Evolutionary conservation across 2,797 vertebrate genomes (phyloP), one percentile per base, ranked within the genome.

Genomic region (Etheostoma nigrum): DNA sequence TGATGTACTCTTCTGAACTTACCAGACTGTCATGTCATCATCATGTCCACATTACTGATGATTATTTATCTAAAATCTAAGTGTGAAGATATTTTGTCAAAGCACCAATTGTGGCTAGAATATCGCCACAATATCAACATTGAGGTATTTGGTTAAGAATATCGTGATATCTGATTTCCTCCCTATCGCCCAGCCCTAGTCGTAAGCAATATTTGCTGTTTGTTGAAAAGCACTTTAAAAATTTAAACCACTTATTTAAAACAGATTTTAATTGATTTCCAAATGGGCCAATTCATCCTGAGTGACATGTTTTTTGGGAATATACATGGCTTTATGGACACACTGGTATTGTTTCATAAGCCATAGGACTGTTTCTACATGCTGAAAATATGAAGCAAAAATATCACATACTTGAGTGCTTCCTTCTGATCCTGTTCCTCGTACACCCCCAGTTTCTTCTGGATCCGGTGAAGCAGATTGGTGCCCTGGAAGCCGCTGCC

Each of bases 401-500:
- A 40, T 0, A 2, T 23, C 1, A 44, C 78, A 2, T 87, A 99
- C 98, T 95, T 92, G 78, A 99, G 94, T 0, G 96, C 97, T 6
- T 96, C 94, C 84, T 94, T 69, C 92, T 99, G 98, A 78, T 99
- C 98, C 82, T 95, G 95, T 78, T 98, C 97, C 83, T 99, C 97
- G 42, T 95, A 88, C 48, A 92, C n/a, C 12, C 97, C 98, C 92
- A 99, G 93, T 57, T 84, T 96, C 81, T 93, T 95, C 83, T 95
- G 96, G 69, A 99, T 94, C 36, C 96, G 95, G 1, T 99, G 97
- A 72, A 99, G 93, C 9, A 99, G 89, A 81, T 97, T 97, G 65
- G 98, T 97, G 0, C 98, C 98, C 84, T 97, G 97, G 93, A 97
- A 99, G 52, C 98, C 98, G 0, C 97, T 97, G 72, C 98, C 98